Conservation (phyloP, 2,797 vertebrate genomes). For the Odontamblyopus rebecca region DNA sequence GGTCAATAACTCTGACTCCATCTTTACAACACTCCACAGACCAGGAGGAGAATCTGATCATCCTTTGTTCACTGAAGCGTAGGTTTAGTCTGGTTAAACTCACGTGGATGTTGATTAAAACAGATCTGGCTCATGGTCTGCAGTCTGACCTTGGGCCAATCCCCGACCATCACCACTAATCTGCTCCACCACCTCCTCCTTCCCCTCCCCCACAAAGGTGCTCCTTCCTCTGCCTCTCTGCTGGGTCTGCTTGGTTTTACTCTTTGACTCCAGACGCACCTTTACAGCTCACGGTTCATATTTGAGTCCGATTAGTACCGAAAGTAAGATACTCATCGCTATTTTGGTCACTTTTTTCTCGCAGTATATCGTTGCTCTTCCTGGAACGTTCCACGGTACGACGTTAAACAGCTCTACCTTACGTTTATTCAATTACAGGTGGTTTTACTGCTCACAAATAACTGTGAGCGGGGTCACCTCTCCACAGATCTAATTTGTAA, state of each 20-base stretch:
- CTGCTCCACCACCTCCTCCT: neutral
- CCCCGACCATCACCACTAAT: neutral
- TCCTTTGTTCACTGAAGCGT: neutral
- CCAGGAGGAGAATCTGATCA: neutral
- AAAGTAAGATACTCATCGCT: no score
- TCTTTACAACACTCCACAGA: neutral
- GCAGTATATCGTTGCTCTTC: no score
- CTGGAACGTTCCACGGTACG: no score
- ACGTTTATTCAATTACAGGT: no score
- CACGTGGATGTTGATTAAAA: no score
- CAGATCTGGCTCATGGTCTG: constrained; percentile 30
- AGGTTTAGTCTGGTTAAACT: constrained; percentile 16
- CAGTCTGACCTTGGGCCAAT: constrained; percentile 44
- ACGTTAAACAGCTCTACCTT: no score
- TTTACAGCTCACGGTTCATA: constrained; percentile 1
- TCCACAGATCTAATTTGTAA: no score
- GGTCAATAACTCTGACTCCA: neutral
- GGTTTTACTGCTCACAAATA: no score
- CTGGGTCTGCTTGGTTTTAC: neutral
- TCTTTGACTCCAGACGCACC: neutral
- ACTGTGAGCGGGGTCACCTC: no score
- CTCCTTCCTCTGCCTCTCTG: no score
- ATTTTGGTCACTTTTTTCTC: no score
- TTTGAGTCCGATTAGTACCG: neutral
- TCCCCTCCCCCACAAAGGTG: neutral